Evolutionary conservation across 2,797 vertebrate genomes (phyloP).

Genomic region (Cryptoprocta ferox): DNA sequence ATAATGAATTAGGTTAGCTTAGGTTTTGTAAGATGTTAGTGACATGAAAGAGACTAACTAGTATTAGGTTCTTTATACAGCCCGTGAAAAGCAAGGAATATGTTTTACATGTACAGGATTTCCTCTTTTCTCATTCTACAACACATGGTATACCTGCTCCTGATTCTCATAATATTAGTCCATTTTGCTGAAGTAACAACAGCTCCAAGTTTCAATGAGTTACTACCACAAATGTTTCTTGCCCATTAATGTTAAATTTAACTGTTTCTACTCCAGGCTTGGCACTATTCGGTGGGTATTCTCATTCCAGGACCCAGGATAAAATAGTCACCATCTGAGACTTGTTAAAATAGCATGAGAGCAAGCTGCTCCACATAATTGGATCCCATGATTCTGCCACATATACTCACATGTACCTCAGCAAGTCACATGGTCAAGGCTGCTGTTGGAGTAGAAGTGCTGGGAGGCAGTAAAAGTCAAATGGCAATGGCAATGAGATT

Average conservation of each 20-base stretch:
- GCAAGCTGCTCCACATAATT: background rate
- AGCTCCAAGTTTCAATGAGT: background rate
- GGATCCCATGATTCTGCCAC: background rate
- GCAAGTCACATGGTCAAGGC: background rate
- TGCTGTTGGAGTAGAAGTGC: background rate
- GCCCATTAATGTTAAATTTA: background rate
- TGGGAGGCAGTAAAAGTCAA: too few species aligned
- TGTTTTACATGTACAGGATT: background rate
- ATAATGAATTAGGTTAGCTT: background rate
- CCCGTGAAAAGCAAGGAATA: background rate
- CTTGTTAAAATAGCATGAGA: background rate
- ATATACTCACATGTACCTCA: background rate
- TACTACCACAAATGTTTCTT: background rate
- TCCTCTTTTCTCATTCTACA: background rate
- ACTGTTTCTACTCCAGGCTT: background rate
- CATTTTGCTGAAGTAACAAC: background rate
- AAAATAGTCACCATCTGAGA: background rate
- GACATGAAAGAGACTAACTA: background rate
- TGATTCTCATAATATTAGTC: background rate
- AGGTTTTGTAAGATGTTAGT: background rate
- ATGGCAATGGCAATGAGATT: background rate
- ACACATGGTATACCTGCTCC: background rate
- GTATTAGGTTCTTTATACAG: background rate
- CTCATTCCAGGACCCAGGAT: background rate
- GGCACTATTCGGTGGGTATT: background rate